Percentiles rank a stretch among this genome's conserved stretches.
phyloP scores from a whole-genome alignment of 2,888 invertebrate genomes.

The Gastracanthus pulcherrimus region DNA sequence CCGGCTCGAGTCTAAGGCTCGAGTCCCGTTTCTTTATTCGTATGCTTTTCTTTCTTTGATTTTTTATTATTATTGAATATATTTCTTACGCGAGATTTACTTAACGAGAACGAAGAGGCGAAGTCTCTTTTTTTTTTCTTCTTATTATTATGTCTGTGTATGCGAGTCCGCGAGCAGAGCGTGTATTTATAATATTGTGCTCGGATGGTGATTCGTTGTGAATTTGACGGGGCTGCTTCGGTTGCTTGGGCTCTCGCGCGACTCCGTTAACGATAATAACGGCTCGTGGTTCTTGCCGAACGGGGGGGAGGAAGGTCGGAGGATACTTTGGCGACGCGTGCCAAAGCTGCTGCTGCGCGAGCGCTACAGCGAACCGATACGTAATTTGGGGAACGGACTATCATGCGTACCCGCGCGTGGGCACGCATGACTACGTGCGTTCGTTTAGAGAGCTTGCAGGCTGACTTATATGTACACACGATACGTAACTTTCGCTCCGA shows the following conservation, averaged over 20 bases:
- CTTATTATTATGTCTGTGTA: too few relatives aligned
- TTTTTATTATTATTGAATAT: slow-evolving; percentile 12
- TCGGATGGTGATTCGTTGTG: slow-evolving; percentile 6
- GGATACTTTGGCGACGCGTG: background rate
- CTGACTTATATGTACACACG: background rate
- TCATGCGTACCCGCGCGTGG: slow-evolving; percentile 6
- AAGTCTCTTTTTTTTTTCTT: slow-evolving; percentile 8
- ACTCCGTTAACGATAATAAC: too few relatives aligned
- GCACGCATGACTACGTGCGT: slow-evolving; percentile 30
- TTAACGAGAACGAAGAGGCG: slow-evolving; percentile 15
- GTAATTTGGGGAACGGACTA: slow-evolving; percentile 15
- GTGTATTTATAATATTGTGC: slow-evolving; percentile 40
- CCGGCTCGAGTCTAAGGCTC: background rate
- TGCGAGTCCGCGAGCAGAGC: slow-evolving; percentile 22
- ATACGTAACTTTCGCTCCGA: background rate
- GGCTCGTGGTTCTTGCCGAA: slow-evolving; percentile 24
- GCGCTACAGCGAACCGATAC: background rate
- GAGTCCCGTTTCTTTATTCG: slow-evolving; percentile 10
- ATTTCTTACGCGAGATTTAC: slow-evolving; percentile 47
- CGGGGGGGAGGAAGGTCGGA: background rate
- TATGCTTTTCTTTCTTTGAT: background rate
- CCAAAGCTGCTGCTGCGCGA: background rate
- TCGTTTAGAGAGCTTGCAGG: background rate
- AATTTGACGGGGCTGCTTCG: background rate
- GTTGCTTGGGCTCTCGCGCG: slow-evolving; percentile 43